Percentiles rank a stretch among this genome's conserved stretches.
These are phyloP conservation scores for Datnioides undecimradiatus DNA, from an alignment of 2,113 vertebrate genomes.

Conservation along the genomic window DNA sequence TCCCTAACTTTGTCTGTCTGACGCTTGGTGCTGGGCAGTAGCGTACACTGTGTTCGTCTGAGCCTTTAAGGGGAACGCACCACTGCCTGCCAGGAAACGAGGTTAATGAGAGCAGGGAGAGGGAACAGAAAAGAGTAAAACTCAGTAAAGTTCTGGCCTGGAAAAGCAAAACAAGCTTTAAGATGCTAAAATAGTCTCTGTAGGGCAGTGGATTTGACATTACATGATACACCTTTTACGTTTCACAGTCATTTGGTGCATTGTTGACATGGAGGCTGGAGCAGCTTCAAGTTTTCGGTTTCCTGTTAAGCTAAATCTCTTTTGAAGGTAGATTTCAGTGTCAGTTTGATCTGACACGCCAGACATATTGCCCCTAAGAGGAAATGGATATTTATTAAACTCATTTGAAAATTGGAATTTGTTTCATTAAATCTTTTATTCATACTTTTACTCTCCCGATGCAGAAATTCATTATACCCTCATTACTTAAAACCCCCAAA, in stretches of 20 bases:
- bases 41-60: too few species aligned
- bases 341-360: not conserved
- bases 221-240: not conserved
- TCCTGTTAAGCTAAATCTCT: not conserved
- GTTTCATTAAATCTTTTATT: constrained; percentile 14
- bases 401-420: not conserved
- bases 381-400: constrained; percentile 7
- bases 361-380: not conserved
- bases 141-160: too few species aligned
- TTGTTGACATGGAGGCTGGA: not conserved
- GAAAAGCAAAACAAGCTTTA: not conserved
- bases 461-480: constrained; percentile 1
- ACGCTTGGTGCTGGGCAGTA: not conserved
- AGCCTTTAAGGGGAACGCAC: too few species aligned
- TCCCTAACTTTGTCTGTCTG: not conserved
- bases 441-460: not conserved
- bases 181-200: not conserved
- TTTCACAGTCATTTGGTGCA: not conserved
- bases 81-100: too few species aligned
- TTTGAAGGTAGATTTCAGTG: not conserved
- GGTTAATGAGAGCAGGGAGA: too few species aligned
- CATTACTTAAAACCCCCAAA: not conserved
- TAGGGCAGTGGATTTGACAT: not conserved
- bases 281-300: not conserved
- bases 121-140: too few species aligned